A percentile compares a stretch with the other conserved stretches of the same genome.
Conservation (phyloP, 1,140 invertebrate genomes). For the Drosophila auraria region DNA sequence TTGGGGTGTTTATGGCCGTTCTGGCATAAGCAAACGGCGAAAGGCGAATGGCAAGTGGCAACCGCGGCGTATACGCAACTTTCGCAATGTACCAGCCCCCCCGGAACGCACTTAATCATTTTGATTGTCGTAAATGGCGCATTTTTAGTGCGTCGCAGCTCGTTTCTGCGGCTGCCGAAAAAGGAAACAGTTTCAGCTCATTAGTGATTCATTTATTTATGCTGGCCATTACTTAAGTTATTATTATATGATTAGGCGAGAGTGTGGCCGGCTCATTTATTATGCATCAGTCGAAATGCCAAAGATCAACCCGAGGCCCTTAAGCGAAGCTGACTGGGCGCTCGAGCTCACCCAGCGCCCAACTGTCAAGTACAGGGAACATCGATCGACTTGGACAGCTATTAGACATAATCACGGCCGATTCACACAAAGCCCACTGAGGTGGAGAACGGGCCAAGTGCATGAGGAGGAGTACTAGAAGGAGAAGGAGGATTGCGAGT, state of each 20-base stretch:
- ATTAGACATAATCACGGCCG: conserved; percentile 84
- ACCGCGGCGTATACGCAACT: conserved; percentile 62
- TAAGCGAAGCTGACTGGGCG: conserved; percentile 11
- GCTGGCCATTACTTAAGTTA: conserved; percentile 61
- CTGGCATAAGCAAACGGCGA: conserved; percentile 1
- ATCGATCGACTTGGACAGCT: conserved; percentile 84
- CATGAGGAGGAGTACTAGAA: neutral
- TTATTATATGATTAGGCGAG: conserved; percentile 73
- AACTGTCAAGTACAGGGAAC: conserved; percentile 77
- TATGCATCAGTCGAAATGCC: conserved; percentile 44
- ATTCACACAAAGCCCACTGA: conserved; percentile 45
- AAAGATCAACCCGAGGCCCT: conserved; percentile 14
- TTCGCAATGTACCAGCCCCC: conserved; percentile 30
- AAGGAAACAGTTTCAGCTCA: conserved; percentile 67
- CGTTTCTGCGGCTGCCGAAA: conserved; percentile 39
- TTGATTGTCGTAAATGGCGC: conserved; percentile 79
- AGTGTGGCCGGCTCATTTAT: conserved; percentile 60
- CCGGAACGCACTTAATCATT: conserved; percentile 76
- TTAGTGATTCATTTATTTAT: conserved; percentile 75
- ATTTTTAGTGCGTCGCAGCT: conserved; percentile 62
- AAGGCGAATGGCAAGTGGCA: conserved; percentile 12
- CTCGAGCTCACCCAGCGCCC: conserved; percentile 33
- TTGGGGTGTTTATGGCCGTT: conserved; percentile 56
- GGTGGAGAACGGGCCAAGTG: conserved; percentile 10
- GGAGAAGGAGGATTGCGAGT: conserved; percentile 16